Base-by-base conservation (phyloP, 2,113 vertebrate species). In the Cisticola juncidis region DNA sequence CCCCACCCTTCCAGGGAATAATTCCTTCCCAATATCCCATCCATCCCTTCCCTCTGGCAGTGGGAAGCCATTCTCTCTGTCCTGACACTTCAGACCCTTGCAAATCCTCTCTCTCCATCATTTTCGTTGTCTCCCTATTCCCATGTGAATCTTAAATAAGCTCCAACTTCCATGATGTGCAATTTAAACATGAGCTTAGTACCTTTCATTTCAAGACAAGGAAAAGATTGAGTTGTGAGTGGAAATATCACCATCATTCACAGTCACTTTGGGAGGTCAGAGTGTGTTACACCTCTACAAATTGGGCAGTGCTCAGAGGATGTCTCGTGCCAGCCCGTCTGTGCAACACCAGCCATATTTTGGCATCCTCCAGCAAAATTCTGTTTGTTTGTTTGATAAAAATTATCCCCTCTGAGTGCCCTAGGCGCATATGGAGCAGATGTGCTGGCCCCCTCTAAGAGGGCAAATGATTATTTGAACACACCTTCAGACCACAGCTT, bases 381-480 rank as follows among this genome's bases (percentile, higher is more conserved):
- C 33, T 33, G 18, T 7, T 31, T 18, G 6, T 57, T 51, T 73
- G 6, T 57, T 51, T 73, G 36, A n/a, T 14, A 20, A 51, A 66
- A 81, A 9, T 33, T 2, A 26, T 84, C 70, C 23, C 4, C 14
- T 14, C 12, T 1, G 6, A 17, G 9, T 23, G 29, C 7, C 42
- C 44, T 26, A 16, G 2, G 2, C 3, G 1, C 22, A 51, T 1
- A 0, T 6, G 42, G 36, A 65, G 38, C 21, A 81, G 35, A 33
- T 9, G 11, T 68, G 12, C 18, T 73, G 60, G 26, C 3, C 26
- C 3, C 11, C 4, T 14, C 11, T 62, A 13, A n/a, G 22, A 80
- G 26, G 9, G 16, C 33, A 66, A 62, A 73, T 5, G 6, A 6
- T 54, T 60, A 10, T 57, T 33, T 47, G 54, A 62, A 48, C 19